phyloP scores from a whole-genome alignment of 2,797 vertebrate genomes.

The Phyllotis vaccarum region DNA sequence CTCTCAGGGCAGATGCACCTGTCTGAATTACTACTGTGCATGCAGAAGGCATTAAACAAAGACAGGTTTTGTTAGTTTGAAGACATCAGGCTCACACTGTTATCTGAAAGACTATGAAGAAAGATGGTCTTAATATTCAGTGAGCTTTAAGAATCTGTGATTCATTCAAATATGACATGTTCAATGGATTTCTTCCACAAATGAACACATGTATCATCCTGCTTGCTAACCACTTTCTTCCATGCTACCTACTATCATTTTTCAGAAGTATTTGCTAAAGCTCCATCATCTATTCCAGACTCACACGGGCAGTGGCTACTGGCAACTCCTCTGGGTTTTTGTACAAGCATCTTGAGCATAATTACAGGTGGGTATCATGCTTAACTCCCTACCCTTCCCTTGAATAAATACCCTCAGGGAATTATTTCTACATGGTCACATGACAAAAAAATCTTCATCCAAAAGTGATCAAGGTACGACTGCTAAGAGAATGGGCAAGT shows the following conservation, averaged over 20 bases:
- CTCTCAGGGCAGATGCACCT: neutral
- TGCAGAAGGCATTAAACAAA: neutral
- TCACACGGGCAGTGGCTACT: accelerated
- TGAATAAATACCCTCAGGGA: neutral
- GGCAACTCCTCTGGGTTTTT: neutral
- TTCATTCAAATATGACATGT: neutral
- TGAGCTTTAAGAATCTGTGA: neutral
- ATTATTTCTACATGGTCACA: neutral
- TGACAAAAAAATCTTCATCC: neutral
- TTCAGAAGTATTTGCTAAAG: neutral
- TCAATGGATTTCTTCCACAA: conserved; percentile 6
- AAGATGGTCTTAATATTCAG: neutral
- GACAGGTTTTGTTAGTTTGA: neutral
- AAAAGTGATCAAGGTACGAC: neutral
- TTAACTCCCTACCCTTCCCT: neutral
- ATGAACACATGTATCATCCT: neutral
- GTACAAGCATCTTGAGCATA: neutral
- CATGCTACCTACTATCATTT: neutral
- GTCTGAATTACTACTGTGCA: neutral
- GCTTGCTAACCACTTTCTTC: neutral
- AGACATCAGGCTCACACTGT: neutral
- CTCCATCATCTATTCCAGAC: neutral
- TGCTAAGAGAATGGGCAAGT: neutral
- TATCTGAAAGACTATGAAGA: neutral
- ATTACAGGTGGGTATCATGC: neutral